Conservation (phyloP, 2,888 invertebrate genomes). For the Prosapia bicincta region DNA sequence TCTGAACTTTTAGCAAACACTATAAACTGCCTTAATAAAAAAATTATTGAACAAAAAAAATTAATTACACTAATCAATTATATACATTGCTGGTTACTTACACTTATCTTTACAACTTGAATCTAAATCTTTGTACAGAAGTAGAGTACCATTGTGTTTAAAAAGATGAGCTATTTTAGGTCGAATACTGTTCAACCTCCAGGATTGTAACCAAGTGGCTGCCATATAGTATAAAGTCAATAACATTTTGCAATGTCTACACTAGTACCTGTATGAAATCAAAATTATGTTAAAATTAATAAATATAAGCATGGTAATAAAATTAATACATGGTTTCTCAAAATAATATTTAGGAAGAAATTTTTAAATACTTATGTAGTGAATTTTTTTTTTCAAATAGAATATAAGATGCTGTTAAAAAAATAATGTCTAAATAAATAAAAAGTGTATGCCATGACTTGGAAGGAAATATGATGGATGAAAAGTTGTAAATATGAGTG, state of each 20-base stretch:
- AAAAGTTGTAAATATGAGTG: background rate
- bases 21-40: too few relatives aligned
- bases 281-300: too few relatives aligned
- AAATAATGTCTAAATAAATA: background rate
- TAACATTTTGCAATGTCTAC: conserved; percentile 46
- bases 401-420: background rate
- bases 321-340: background rate
- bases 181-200: conserved; percentile 68
- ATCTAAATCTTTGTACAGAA: conserved; percentile 40
- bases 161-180: conserved; percentile 55
- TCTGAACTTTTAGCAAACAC: too few relatives aligned
- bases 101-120: background rate
- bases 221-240: conserved; percentile 80
- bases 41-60: too few relatives aligned
- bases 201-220: conserved; percentile 77
- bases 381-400: background rate
- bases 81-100: too few relatives aligned
- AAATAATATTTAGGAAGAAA: too few relatives aligned
- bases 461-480: background rate
- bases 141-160: conserved; percentile 40
- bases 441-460: background rate
- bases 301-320: background rate
- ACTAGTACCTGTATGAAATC: too few relatives aligned
- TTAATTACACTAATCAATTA: too few relatives aligned
- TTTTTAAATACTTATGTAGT: background rate